phyloP scores from a whole-genome alignment of 2,113 vertebrate species.

The Serilophus lunatus region DNA sequence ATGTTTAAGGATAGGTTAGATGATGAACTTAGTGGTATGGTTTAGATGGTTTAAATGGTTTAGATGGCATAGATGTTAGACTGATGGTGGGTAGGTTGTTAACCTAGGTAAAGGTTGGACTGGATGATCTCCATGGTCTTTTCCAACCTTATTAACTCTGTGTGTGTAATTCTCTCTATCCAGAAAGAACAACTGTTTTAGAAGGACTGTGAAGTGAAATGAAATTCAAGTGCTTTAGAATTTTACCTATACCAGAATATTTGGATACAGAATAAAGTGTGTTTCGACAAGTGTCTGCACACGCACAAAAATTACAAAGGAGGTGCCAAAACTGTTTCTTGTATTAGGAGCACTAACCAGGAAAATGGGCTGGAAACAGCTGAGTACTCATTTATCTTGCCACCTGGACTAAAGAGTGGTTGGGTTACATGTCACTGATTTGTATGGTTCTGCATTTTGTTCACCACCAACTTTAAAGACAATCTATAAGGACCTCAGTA shows the following conservation, averaged over 20 bases:
- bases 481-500: not conserved
- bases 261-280: not conserved
- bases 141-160: too few species aligned
- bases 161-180: too few species aligned
- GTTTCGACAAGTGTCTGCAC: not conserved
- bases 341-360: slow-evolving; percentile 28
- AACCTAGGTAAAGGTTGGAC: too few species aligned
- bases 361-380: slow-evolving; percentile 26
- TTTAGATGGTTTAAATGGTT: too few species aligned
- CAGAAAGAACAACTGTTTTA: not conserved
- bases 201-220: not conserved
- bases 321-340: not conserved
- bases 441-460: slow-evolving; percentile 17
- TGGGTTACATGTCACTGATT: slow-evolving; percentile 50
- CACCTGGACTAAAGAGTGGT: slow-evolving; percentile 1
- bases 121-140: too few species aligned
- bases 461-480: slow-evolving; percentile 10
- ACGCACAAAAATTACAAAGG: not conserved
- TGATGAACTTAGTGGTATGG: too few species aligned
- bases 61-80: too few species aligned
- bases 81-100: too few species aligned
- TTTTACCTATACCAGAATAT: not conserved
- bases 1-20: too few species aligned
- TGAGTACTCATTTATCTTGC: slow-evolving; percentile 46
- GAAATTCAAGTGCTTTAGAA: not conserved